Evolutionary conservation across 2,888 invertebrate genomes (phyloP).

Genomic region (Heliconius ismenius): DNA sequence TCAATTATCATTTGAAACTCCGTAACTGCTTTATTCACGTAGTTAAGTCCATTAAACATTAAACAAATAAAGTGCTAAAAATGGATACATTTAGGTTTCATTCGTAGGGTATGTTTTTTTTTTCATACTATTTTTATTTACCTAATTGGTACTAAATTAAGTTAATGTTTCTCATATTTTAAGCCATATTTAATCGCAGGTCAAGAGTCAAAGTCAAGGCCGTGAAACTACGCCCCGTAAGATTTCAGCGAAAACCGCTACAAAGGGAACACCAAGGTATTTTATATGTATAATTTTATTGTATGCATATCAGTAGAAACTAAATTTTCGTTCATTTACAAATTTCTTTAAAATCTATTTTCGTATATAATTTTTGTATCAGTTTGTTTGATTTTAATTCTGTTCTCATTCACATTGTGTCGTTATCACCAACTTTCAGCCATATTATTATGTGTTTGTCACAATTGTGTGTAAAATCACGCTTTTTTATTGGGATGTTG

Average conservation of each 20-base stretch:
- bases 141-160: not conserved
- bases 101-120: too few species aligned
- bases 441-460: slow-evolving; percentile 3
- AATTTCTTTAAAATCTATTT: not conserved
- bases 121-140: not conserved
- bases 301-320: not conserved
- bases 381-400: not conserved
- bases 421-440: slow-evolving; percentile 4
- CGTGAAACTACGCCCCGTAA: slow-evolving; percentile 83
- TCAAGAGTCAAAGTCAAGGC: slow-evolving; percentile 74
- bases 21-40: too few species aligned
- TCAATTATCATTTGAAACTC: too few species aligned
- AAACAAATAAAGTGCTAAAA: too few species aligned
- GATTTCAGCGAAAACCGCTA: slow-evolving; percentile 83
- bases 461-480: slow-evolving; percentile 11
- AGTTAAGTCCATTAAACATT: too few species aligned
- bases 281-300: slow-evolving; percentile 50
- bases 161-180: not conserved
- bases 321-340: not conserved
- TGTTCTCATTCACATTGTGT: slow-evolving; percentile 3
- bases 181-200: slow-evolving; percentile 73
- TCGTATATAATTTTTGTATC: slow-evolving; percentile 3
- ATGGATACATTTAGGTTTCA: too few species aligned
- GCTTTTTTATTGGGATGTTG: slow-evolving; percentile 35
- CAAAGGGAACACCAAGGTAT: slow-evolving; percentile 76